Percentiles rank a stretch among this genome's conserved stretches.
phyloP scores from a whole-genome alignment of 1,140 invertebrate species.

The Meloidogyne floridensis region DNA sequence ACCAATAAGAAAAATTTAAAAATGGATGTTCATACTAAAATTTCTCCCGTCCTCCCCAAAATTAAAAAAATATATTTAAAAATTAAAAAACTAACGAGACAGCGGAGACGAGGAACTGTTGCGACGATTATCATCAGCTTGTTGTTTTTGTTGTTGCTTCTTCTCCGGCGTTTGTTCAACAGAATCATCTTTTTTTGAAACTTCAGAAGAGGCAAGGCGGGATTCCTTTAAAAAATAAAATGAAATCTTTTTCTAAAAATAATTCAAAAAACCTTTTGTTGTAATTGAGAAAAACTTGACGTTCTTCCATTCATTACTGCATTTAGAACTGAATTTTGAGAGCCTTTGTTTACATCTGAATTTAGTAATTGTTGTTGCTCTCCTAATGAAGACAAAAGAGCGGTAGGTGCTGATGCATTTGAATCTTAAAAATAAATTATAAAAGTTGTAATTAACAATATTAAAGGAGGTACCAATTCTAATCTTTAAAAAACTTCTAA shows the following conservation, averaged over 20 bases:
- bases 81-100: not conserved
- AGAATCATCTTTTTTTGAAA: not conserved
- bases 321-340: not conserved
- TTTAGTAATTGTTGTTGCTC: not conserved
- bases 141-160: not conserved
- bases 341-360: not conserved
- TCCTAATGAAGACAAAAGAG: slow-evolving; percentile 1
- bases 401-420: slow-evolving; percentile 1
- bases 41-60: too few species aligned
- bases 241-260: not conserved
- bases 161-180: not conserved
- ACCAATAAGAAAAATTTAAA: too few species aligned
- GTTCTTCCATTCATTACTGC: not conserved
- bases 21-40: too few species aligned
- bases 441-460: not conserved
- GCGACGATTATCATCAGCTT: not conserved
- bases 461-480: too few species aligned
- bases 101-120: not conserved
- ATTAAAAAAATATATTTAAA: not conserved
- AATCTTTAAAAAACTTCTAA: too few species aligned
- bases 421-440: not conserved
- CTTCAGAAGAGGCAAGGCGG: not conserved
- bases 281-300: not conserved
- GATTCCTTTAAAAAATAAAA: not conserved
- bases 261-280: not conserved